Evolutionary conservation across 2,113 vertebrate genomes (phyloP), one percentile per base, ranked within the genome.

Genomic region (Pungitius pungitius): DNA sequence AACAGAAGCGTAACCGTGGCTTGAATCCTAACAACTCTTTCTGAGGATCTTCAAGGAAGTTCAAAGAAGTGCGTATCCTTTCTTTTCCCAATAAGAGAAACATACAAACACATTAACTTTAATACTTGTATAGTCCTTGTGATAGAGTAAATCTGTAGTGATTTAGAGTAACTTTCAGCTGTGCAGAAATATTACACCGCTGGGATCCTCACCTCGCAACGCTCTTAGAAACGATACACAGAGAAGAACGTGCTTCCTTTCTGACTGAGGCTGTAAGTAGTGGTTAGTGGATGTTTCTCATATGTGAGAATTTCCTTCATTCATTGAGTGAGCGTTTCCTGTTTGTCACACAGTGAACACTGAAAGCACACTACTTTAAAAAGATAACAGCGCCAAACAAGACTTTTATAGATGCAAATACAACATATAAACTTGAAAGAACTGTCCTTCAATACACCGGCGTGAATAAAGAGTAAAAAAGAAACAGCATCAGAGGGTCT

Each of bases 241-340:
- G 45, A 85, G 40, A 89, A 87, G 85, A 85, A 56, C 67, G 24
- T n/a, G 84, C 77, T 91, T 93, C 86, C 91, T 94, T 93, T 91
- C 92, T 89, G 91, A 39, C 78, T 69, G 17, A 64, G 65, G 58
- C 58, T 33, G 15, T 74, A 45, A 73, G 74, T 72, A 39, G 79
- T 66, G 80, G 79, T 86, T 89, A 81, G 77, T 74, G 64, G 61
- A 65, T 83, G 49, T 85, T 87, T 90, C 83, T 88, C 67, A 90
- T 83, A 89, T 55, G 73, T 86, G 90, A 86, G 83, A 89, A 69
- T 87, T 88, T 85, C 87, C 82, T 86, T 92, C 91, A 93, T 93
- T 93, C 92, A 94, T 91, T 84, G 69, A 86, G 77, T 75, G 54
- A 68, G 83, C 6, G 63, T 81, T 93, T 92, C 91, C 93, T 91